Evolutionary conservation across 2,888 invertebrate species (phyloP).

Genomic region (Unio delphinus): DNA sequence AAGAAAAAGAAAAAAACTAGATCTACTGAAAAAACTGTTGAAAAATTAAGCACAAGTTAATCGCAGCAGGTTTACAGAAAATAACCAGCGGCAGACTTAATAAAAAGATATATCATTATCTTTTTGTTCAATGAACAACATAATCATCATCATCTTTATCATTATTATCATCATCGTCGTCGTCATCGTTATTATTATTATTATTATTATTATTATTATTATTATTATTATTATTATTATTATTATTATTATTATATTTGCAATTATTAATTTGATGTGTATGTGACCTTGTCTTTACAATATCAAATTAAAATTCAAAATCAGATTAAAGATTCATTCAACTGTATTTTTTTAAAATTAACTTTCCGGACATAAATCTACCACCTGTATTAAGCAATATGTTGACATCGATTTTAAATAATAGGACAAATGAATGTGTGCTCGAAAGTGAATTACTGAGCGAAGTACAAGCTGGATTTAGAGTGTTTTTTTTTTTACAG

Average conservation of each 20-base stretch:
- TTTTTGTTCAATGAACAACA: not conserved
- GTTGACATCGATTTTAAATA: no score
- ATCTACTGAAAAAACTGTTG: no score
- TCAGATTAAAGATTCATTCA: no score
- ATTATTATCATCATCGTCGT: not conserved
- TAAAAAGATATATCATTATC: not conserved
- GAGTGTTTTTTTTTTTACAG: no score
- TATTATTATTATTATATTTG: not conserved
- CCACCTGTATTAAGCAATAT: no score
- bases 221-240: slow-evolving; percentile 5
- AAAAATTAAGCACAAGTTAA: not conserved
- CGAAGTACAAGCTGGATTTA: no score
- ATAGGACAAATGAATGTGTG: no score
- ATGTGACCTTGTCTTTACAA: not conserved
- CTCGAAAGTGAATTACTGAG: no score
- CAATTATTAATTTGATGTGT: not conserved
- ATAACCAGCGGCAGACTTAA: not conserved
- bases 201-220: not conserved
- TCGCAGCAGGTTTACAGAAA: not conserved
- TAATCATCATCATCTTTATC: not conserved
- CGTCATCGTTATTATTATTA: not conserved
- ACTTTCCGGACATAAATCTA: no score
- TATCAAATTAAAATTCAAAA: not conserved
- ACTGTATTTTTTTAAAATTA: no score
- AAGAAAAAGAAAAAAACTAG: no score